These are phyloP conservation scores for Mesoclemmys tuberculata DNA, from an alignment of 2,113 vertebrate species.

Conservation along the genomic window DNA sequence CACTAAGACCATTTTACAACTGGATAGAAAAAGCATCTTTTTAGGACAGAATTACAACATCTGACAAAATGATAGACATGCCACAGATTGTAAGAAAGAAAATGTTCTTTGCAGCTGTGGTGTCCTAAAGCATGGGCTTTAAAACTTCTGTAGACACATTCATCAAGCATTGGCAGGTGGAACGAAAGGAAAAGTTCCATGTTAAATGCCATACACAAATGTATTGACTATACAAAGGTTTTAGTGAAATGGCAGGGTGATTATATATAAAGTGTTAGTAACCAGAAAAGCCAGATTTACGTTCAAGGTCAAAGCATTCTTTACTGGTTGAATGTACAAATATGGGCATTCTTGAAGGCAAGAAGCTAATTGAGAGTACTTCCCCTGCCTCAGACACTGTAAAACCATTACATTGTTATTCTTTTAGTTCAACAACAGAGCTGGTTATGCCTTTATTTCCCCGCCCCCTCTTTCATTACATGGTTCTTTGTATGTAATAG, in stretches of 20 bases:
- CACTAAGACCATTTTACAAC: background rate
- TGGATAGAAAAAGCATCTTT: background rate
- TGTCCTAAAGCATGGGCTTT: background rate
- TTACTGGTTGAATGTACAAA: background rate
- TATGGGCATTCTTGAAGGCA: background rate
- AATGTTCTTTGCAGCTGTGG: background rate
- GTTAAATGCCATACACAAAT: accelerated
- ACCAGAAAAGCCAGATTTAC: background rate
- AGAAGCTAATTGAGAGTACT: background rate
- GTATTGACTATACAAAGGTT: background rate
- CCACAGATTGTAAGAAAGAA: background rate
- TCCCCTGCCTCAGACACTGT: background rate
- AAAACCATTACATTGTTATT: background rate
- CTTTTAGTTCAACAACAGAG: background rate
- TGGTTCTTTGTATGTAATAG: background rate
- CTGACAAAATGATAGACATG: background rate
- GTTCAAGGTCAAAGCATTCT: background rate
- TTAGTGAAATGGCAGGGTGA: background rate
- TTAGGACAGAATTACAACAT: background rate
- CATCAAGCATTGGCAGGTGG: background rate
- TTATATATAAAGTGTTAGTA: accelerated
- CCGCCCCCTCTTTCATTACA: background rate
- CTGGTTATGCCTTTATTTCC: background rate
- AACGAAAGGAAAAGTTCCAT: background rate
- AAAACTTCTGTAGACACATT: background rate